Base-by-base conservation (phyloP, 2,888 invertebrate species). In the Lepidonotus clava region DNA sequence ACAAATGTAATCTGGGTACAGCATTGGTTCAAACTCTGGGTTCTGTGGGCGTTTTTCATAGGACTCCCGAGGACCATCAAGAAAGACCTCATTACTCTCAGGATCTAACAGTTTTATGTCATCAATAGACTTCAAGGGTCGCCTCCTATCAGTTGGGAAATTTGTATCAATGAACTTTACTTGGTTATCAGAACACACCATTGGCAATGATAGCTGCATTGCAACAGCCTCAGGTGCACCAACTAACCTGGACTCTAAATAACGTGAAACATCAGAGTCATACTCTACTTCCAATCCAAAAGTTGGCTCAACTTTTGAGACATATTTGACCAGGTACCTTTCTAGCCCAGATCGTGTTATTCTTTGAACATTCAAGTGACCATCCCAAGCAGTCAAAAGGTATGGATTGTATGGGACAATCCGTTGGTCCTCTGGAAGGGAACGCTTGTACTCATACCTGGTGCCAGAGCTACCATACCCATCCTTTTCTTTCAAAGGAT, bases 161-260 rank as follows among this genome's bases (percentile, higher is more conserved):
- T 67, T 67, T 21, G 67, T 67, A 24, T 67, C 67, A 11, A 67
- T 11, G 28, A 67, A 28, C 8, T 18, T 28, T 11, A 67, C 28
- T 28, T 21, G 14, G 11, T 18, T 67, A 67, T 24, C 24, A 11
- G 67, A 67, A 11, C 14, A 18, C 14, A 67, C 67, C 28, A 67
- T 67, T 67, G 18, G 11, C 11, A 18, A 21, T 21, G 67, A 67
- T n/a, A 67, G 67, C 18, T 28, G 28, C 28, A 67, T 67, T 18
- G 67, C 67, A n/a, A 67, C 67, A 21, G 67, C 67, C 24, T 67
- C 67, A 67, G 14, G 67, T 67, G 67, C 67, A 67, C 67, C 67
- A 67, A 67, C 28, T n/a, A 67, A 28, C 11, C 67, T 11, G 11
- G n/a, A n/a, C 24, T 67, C 67, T 11, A 67, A 24, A 24, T 67